These are phyloP conservation scores for Eidolon dupreanum DNA, from an alignment of 2,797 vertebrate genomes.

Conservation along the genomic window DNA sequence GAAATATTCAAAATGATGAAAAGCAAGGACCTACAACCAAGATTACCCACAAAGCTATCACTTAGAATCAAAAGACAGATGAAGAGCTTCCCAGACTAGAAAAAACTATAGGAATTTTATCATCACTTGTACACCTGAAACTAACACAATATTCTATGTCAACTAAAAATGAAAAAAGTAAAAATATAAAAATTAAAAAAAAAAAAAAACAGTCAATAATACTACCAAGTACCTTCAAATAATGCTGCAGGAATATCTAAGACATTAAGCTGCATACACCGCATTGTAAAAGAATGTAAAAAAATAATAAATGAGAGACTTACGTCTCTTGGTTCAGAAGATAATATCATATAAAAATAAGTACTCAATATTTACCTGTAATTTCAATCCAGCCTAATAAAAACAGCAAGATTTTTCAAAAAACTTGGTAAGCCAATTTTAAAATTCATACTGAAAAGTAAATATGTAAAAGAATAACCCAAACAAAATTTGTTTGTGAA, in stretches of 20 bases:
- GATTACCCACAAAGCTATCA: too few species aligned
- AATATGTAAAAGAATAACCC: background rate
- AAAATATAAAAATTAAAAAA: too few species aligned
- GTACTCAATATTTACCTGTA: background rate
- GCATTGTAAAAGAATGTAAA: background rate
- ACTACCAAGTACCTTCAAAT: background rate
- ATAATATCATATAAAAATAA: background rate
- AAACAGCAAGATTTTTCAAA: background rate
- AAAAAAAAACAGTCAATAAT: too few species aligned
- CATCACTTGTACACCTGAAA: too few species aligned
- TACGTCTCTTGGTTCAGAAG: background rate
- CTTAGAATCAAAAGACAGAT: too few species aligned
- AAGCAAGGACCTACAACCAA: too few species aligned
- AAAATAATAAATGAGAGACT: background rate
- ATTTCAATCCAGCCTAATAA: background rate
- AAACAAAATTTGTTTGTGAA: background rate
- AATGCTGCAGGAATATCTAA: background rate
- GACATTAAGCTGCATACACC: background rate
- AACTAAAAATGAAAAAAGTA: too few species aligned
- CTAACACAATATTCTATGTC: too few species aligned
- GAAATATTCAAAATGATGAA: too few species aligned
- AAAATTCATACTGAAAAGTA: background rate
- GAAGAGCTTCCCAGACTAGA: too few species aligned
- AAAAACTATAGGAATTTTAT: too few species aligned
- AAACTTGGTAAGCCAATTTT: background rate